A percentile compares a stretch with the other conserved stretches of the same genome.
These are phyloP conservation scores for Glaucidium brasilianum DNA, from an alignment of 2,113 vertebrate species.

Conservation along the genomic window DNA sequence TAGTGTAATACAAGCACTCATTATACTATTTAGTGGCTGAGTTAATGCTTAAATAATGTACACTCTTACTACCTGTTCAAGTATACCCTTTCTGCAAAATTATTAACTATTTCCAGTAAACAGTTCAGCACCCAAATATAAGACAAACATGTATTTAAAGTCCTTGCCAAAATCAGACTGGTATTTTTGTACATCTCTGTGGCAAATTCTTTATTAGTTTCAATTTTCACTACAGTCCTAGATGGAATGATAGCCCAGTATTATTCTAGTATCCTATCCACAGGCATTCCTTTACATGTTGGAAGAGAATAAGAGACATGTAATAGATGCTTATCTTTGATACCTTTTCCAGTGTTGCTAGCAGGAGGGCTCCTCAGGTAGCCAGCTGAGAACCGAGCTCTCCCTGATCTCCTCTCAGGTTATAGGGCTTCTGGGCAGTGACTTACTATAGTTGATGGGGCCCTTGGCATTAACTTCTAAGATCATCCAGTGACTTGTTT, in stretches of 20 bases:
- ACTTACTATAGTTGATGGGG: not conserved
- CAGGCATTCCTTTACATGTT: not conserved
- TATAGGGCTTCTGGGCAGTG: not conserved
- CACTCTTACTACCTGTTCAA: not conserved
- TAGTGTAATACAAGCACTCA: not conserved
- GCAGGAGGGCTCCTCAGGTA: not conserved
- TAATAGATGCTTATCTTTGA: not conserved
- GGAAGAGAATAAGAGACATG: not conserved
- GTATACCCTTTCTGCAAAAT: not conserved
- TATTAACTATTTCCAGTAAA: not conserved
- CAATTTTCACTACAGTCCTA: not conserved
- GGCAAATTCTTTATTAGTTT: not conserved
- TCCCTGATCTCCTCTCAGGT: not conserved
- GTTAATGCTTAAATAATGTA: not conserved
- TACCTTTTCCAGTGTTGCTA: not conserved
- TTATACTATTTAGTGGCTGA: not conserved
- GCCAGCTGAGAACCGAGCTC: not conserved
- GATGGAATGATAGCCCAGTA: not conserved
- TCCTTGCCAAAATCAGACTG: not conserved
- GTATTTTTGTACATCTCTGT: not conserved
- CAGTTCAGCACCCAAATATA: not conserved
- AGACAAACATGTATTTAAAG: not conserved
- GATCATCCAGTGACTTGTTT: not conserved
- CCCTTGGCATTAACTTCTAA: not conserved
- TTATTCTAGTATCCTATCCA: not conserved